phyloP scores from a whole-genome alignment of 2,888 invertebrate species.

The Spisula solida region DNA sequence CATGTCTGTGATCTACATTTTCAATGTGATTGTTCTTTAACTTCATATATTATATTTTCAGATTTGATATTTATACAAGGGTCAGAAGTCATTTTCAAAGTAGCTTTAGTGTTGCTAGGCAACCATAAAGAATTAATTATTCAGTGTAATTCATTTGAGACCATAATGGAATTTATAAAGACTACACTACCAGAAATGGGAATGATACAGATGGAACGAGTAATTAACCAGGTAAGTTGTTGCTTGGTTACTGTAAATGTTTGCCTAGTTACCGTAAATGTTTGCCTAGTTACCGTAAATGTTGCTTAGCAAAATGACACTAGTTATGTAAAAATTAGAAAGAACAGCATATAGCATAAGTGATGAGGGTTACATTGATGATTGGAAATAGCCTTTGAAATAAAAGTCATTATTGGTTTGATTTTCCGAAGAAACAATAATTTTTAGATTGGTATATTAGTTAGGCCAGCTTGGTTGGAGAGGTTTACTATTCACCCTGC shows the following conservation, averaged over 20 bases:
- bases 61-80: constrained; percentile 97
- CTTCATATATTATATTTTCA: constrained; percentile 86
- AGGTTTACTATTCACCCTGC: no score
- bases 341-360: no score
- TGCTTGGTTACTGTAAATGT: neutral
- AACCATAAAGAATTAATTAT: constrained; percentile 95
- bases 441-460: no score
- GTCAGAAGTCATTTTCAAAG: constrained; percentile 95
- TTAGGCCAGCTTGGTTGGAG: no score
- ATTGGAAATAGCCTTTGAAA: no score
- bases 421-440: no score
- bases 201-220: constrained; percentile 91
- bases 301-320: neutral
- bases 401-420: no score
- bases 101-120: constrained; percentile 94
- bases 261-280: neutral
- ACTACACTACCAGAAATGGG: constrained; percentile 89
- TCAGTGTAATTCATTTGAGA: constrained; percentile 96
- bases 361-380: no score
- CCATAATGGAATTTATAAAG: constrained; percentile 97
- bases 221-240: constrained; percentile 93
- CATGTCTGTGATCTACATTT: neutral
- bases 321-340: no score
- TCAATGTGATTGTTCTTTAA: neutral
- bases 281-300: neutral